Evolutionary conservation across 1,140 invertebrate genomes (phyloP), one percentile per base, ranked within the genome.

Genomic region (Mesaphorura yosii): DNA sequence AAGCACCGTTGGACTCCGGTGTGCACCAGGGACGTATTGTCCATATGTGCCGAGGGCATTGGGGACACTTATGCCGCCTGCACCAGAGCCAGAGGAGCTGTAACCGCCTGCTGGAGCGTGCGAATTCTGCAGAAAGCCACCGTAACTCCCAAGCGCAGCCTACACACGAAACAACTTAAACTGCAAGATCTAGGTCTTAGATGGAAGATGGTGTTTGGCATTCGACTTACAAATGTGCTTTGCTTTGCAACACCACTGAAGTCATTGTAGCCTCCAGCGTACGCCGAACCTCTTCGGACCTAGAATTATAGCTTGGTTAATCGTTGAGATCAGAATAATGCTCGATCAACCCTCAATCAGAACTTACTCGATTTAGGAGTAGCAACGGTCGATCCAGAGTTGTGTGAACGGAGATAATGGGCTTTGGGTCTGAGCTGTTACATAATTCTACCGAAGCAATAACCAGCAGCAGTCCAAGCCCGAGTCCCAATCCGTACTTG

Each of bases 171-270:
- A 42, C 4, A 6, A 50, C 15, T 39, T 50, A 3, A 4, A 39
- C 20, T 20, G n/a, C 27, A 50, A 34, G n/a, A n/a, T n/a, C n/a
- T n/a, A n/a, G n/a, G n/a, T n/a, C n/a, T n/a, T n/a, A n/a, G n/a
- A n/a, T n/a, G n/a, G n/a, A n/a, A n/a, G n/a, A n/a, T n/a, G n/a
- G n/a, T n/a, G n/a, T n/a, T n/a, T n/a, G n/a, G n/a, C 6, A 45
- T 52, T 53, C 10, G 15, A 48, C 55, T 51, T 57, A 57, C 55
- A 45, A 57, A 57, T 20, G 55, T 57, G 27, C 50, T 53, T 23
- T 38, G 27, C 29, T 51, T 51, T 15, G 56, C 56, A 2, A 58
- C 56, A 23, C 56, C 56, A 47, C 56, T 58, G 17, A 58, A 58
- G 37, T 58, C 56, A 5, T 48, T 48, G 25, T 58, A 48, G 2